These are phyloP conservation scores for Phaethornis superciliosus DNA, from an alignment of 2,113 vertebrate genomes.

Conservation along the genomic window DNA sequence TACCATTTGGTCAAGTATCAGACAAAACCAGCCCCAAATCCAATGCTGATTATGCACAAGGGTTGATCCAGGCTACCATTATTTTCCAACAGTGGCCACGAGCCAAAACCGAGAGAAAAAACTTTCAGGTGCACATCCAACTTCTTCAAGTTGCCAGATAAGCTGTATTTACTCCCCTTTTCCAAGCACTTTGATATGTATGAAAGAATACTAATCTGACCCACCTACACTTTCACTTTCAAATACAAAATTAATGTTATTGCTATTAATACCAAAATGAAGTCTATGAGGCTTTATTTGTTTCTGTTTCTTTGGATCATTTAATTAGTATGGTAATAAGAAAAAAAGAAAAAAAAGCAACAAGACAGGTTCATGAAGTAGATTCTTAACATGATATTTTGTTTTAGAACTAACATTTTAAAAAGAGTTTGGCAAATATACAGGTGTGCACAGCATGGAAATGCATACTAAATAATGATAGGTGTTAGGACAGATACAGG, in stretches of 20 bases:
- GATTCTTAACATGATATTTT: not conserved
- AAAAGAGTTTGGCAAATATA: not conserved
- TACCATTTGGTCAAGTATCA: not conserved
- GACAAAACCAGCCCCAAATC: not conserved
- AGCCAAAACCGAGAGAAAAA: not conserved
- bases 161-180: not conserved
- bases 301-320: not conserved
- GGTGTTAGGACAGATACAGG: not conserved
- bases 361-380: not conserved
- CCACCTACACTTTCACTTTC: not conserved
- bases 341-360: not conserved
- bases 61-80: not conserved
- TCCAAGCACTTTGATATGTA: not conserved
- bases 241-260: not conserved
- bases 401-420: not conserved
- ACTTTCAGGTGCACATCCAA: not conserved
- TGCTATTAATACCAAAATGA: not conserved
- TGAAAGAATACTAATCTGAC: not conserved
- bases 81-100: not conserved
- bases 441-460: not conserved
- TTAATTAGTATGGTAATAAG: not conserved
- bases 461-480: not conserved
- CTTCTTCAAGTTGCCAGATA: not conserved
- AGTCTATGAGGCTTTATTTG: not conserved
- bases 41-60: not conserved